A percentile compares a stretch with the other conserved stretches of the same genome.
phyloP scores from a whole-genome alignment of 2,797 vertebrate species.

The Rousettus madagascariensis region DNA sequence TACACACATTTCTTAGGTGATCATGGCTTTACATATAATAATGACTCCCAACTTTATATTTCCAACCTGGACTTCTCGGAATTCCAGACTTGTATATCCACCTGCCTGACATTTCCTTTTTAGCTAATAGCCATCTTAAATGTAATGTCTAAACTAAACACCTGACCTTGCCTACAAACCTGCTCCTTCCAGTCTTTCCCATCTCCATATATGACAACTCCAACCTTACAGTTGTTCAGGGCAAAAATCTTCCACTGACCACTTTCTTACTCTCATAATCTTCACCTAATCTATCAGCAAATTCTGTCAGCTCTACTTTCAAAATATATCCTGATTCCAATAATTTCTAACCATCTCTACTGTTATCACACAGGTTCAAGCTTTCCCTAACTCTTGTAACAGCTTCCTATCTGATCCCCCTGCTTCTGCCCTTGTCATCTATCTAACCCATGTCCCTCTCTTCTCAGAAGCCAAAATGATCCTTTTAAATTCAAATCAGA shows the following conservation, averaged over 20 bases:
- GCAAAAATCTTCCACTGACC: background rate
- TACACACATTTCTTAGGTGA: conserved; percentile 5
- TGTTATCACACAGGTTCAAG: background rate
- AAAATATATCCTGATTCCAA: background rate
- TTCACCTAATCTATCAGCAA: background rate
- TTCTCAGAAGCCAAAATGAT: conserved; percentile 21
- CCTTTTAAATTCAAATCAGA: conserved; percentile 41
- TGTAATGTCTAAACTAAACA: background rate
- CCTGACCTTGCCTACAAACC: background rate
- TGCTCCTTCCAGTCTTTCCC: background rate
- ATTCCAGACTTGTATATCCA: conserved; percentile 25
- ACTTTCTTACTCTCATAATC: background rate
- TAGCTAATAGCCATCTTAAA: conserved; percentile 24
- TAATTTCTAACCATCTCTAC: background rate
- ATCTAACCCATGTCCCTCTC: background rate
- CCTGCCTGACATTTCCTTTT: background rate
- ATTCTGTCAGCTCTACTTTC: conserved; percentile 36
- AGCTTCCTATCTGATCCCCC: background rate
- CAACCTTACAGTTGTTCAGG: background rate
- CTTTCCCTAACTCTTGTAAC: background rate
- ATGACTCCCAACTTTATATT: conserved; percentile 16
- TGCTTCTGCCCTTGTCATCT: background rate
- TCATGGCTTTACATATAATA: conserved; percentile 28
- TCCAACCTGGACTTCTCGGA: conserved; percentile 17
- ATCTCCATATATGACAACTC: background rate